Conservation (phyloP, 2,888 invertebrate species). For the Rosalia funebris region DNA sequence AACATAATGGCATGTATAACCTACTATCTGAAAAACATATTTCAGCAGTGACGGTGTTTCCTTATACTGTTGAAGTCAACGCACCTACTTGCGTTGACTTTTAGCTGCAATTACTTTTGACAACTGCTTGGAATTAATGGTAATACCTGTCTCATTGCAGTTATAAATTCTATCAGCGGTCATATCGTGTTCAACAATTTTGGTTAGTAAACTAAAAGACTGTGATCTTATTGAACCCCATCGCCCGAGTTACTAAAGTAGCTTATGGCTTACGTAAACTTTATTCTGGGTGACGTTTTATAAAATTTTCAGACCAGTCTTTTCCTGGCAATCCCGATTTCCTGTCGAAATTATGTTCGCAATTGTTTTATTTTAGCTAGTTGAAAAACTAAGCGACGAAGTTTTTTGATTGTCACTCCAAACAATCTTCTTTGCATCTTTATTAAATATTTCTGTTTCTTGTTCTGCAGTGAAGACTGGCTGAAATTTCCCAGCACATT, state of each 20-base stretch:
- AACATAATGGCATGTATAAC: neutral
- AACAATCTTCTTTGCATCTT: neutral
- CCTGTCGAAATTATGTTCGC: neutral
- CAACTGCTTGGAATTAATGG: slow-evolving; percentile 3
- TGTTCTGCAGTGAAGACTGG: neutral
- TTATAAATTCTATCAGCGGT: slow-evolving; percentile 21
- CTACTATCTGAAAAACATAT: neutral
- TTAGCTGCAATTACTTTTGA: neutral
- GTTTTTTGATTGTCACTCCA: neutral
- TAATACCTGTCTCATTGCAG: slow-evolving; percentile 22
- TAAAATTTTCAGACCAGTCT: slow-evolving; percentile 51
- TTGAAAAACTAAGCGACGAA: neutral
- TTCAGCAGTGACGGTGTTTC: neutral
- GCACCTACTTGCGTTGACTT: neutral
- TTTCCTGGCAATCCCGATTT: slow-evolving; percentile 35
- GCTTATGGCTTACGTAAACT: slow-evolving; percentile 49
- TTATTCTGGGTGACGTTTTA: slow-evolving; percentile 45
- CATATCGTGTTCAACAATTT: slow-evolving; percentile 6
- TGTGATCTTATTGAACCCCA: slow-evolving; percentile 46
- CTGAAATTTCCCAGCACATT: neutral
- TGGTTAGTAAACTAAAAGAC: slow-evolving; percentile 38
- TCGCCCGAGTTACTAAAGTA: slow-evolving; percentile 49
- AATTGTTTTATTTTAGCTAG: neutral
- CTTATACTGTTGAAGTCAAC: neutral
- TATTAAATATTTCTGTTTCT: neutral